These are phyloP conservation scores for Itoplectis maculator DNA, from an alignment of 2,888 invertebrate species.

Conservation along the genomic window DNA sequence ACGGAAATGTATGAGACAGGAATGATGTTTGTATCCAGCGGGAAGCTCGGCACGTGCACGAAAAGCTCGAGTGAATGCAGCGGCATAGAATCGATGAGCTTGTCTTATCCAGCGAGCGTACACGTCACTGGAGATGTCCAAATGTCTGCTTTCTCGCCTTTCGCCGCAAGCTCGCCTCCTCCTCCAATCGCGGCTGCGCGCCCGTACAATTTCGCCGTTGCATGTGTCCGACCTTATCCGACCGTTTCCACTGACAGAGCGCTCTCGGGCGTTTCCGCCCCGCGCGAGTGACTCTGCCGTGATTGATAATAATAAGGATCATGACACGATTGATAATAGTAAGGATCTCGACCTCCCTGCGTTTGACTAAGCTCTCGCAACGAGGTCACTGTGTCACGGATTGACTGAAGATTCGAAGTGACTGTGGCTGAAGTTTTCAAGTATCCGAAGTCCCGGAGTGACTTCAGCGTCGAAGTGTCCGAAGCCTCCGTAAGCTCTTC, in stretches of 20 bases:
- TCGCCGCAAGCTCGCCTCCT: not conserved
- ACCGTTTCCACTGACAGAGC: slow-evolving; percentile 17
- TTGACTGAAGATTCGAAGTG: no score
- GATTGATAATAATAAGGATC: not conserved
- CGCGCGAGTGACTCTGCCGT: not conserved
- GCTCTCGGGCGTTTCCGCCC: no score
- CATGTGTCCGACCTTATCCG: slow-evolving; percentile 20
- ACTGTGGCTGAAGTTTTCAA: no score
- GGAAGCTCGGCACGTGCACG: not conserved
- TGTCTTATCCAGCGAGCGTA: slow-evolving; percentile 16
- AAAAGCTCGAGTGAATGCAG: not conserved
- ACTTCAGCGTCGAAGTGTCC: no score
- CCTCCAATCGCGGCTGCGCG: not conserved
- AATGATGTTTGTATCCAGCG: slow-evolving; percentile 4
- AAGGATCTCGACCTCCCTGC: no score
- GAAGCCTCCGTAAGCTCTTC: no score
- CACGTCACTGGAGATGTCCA: slow-evolving; percentile 25
- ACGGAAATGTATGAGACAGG: no score
- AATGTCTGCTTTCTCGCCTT: not conserved
- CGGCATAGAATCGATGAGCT: slow-evolving; percentile 8
- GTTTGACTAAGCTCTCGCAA: no score
- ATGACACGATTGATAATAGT: no score
- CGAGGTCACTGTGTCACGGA: no score
- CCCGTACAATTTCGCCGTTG: not conserved
- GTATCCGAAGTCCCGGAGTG: no score